Base-by-base conservation (phyloP, 2,888 invertebrate genomes). In the Lasioglossum morio region DNA sequence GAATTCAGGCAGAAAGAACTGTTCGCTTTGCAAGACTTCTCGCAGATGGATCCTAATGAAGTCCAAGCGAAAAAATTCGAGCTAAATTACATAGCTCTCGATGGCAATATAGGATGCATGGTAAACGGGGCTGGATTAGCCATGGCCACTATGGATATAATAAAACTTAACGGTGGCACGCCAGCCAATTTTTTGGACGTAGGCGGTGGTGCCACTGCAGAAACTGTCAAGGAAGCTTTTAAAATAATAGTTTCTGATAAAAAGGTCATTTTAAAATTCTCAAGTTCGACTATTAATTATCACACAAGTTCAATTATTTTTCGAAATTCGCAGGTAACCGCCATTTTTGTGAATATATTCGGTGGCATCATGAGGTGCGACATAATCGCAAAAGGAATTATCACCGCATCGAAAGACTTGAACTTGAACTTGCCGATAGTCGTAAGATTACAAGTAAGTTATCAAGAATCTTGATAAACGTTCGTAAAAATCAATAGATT, bases 121-220 rank as follows among this genome's bases (percentile, higher is more conserved):
- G 96, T 96, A 27, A 96, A 96, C 92, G 96, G 96, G 60, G 96
- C 96, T 80, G 96, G 96, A 48, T 93, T 96, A 77, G 97, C 97
- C 40, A 97, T 97, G 96, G 96, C 96, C 34, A 97, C 97, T 0
- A 97, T 97, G 96, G 97, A 97, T 92, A 96, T 97, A 60, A 96
- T 97, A 89, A 96, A 96, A 90, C 92, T 96, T 16, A 96, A 96
- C 87, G 96, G 96, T 7, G 96, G 96, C 23, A 93, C 94, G 69
- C 96, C 97, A 5, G 97, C 97, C 34, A 97, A 97, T 91, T 97
- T 97, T 91, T 93, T 97, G 43, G 97, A 97, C 92, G 96, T 97
- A 46, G 96, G 96, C 75, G 96, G 96, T 80, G 96, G 96, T 43
- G 96, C 97, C 7, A 96, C 96, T 4, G 94, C 96, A 0, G 94